Conservation (phyloP, 2,888 invertebrate species). For the Carabus problematicus region DNA sequence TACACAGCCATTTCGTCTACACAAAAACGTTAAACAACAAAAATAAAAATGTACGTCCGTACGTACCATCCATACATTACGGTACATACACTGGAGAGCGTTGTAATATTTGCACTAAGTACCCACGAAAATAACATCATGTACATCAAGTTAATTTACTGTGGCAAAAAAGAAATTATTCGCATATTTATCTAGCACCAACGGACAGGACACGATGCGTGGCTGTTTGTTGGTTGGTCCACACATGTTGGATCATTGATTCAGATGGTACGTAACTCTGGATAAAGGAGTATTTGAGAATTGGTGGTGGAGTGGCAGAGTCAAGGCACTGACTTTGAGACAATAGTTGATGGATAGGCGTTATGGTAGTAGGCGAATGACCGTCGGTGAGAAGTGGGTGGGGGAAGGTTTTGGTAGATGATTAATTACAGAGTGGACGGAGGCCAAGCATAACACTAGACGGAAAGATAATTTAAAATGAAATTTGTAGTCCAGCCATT, state of each 20-base stretch:
- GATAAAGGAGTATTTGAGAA: too few species aligned
- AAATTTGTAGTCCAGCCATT: conserved; percentile 1
- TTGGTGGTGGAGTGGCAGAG: neutral
- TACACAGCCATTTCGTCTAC: conserved; percentile 27
- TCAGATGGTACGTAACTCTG: too few species aligned
- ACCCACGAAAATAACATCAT: too few species aligned
- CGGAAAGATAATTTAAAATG: conserved; percentile 11
- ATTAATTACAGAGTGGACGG: conserved; percentile 9
- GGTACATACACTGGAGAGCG: too few species aligned
- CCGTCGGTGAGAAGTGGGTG: neutral
- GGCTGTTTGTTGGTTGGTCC: too few species aligned
- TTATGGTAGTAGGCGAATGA: conserved; percentile 1
- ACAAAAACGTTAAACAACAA: conserved; percentile 22
- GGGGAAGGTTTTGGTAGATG: neutral
- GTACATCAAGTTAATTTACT: too few species aligned
- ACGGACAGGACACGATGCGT: too few species aligned
- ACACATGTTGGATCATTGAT: too few species aligned
- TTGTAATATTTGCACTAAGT: too few species aligned
- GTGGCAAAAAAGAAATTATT: too few species aligned
- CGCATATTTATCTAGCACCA: too few species aligned
- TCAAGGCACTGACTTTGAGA: conserved; percentile 7
- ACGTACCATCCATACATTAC: too few species aligned
- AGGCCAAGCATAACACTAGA: neutral
- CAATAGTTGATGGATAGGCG: conserved; percentile 11
- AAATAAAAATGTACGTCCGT: neutral